Conservation (phyloP, 2,888 invertebrate genomes). For the Epinotia nisella region DNA sequence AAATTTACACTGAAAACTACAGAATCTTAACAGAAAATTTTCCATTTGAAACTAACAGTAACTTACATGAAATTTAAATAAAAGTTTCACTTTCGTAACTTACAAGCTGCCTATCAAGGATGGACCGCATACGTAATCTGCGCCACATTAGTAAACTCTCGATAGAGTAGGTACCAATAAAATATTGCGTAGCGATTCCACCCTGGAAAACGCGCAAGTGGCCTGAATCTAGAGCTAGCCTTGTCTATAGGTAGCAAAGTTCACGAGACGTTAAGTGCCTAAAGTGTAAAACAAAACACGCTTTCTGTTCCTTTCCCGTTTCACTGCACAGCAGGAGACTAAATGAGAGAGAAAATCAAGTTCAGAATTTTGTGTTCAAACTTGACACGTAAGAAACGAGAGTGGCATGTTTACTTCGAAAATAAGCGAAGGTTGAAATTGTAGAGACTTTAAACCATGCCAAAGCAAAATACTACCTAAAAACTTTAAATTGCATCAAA, state of each 20-base stretch:
- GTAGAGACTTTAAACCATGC: too few species aligned
- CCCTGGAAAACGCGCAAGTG: too few species aligned
- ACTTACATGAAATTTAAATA: too few species aligned
- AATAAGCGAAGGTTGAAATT: not conserved
- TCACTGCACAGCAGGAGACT: not conserved
- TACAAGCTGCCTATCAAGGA: too few species aligned
- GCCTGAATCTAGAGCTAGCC: not conserved
- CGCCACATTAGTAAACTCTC: too few species aligned
- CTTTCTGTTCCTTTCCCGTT: not conserved
- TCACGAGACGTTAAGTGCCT: not conserved
- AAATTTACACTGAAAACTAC: too few species aligned
- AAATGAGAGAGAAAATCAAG: not conserved
- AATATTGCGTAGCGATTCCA: not conserved
- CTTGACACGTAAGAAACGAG: not conserved
- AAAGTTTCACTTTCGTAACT: too few species aligned
- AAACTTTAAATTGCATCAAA: too few species aligned
- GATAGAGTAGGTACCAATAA: not conserved
- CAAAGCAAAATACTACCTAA: too few species aligned
- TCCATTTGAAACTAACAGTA: too few species aligned
- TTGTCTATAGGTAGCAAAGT: not conserved
- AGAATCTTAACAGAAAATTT: too few species aligned
- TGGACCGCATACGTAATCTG: too few species aligned
- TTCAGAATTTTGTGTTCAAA: not conserved
- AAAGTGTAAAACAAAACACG: not conserved
- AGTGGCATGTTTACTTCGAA: slow-evolving; percentile 10